phyloP scores from a whole-genome alignment of 92 coral and sea anemone genomes.

The Zoanthus solanderi region DNA sequence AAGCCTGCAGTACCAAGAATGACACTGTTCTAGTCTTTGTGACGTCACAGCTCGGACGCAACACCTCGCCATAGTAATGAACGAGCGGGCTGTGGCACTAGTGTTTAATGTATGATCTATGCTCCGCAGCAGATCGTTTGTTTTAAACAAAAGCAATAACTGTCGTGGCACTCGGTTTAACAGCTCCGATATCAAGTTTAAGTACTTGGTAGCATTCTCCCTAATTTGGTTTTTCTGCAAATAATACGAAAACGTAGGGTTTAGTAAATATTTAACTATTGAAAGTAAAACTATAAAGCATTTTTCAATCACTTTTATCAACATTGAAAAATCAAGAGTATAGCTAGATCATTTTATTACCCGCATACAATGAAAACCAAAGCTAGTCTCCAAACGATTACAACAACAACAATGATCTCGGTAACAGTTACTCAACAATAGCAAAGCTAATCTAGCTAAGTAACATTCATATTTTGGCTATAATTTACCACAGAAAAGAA shows the following conservation, averaged over 20 bases:
- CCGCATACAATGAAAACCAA: too few relatives aligned
- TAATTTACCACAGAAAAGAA: too few relatives aligned
- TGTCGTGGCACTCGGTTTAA: conserved; percentile 94
- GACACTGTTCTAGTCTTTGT: conserved; percentile 75
- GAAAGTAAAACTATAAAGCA: too few relatives aligned
- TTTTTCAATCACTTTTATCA: too few relatives aligned
- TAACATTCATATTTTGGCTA: too few relatives aligned
- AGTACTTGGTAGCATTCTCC: conserved; percentile 73
- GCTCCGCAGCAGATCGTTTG: conserved; percentile 93
- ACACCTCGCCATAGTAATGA: conserved; percentile 95
- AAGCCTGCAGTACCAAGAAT: conserved; percentile 84
- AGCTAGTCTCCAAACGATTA: too few relatives aligned
- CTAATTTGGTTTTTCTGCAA: conserved; percentile 86
- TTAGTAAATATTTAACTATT: too few relatives aligned
- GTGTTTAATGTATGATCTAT: conserved; percentile 91
- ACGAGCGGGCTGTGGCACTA: conserved; percentile 90
- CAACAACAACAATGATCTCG: too few relatives aligned
- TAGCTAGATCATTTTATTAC: too few relatives aligned
- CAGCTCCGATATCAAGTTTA: conserved; percentile 82
- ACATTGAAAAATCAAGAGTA: too few relatives aligned
- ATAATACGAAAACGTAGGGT: neutral
- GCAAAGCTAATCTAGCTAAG: too few relatives aligned
- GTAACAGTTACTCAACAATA: too few relatives aligned
- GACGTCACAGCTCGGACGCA: conserved; percentile 91
- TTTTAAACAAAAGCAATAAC: conserved; percentile 84